A percentile compares a stretch with the other conserved stretches of the same genome.
Evolutionary conservation across 2,797 vertebrate genomes (phyloP).

Genomic region (Odontamblyopus rebecca): DNA sequence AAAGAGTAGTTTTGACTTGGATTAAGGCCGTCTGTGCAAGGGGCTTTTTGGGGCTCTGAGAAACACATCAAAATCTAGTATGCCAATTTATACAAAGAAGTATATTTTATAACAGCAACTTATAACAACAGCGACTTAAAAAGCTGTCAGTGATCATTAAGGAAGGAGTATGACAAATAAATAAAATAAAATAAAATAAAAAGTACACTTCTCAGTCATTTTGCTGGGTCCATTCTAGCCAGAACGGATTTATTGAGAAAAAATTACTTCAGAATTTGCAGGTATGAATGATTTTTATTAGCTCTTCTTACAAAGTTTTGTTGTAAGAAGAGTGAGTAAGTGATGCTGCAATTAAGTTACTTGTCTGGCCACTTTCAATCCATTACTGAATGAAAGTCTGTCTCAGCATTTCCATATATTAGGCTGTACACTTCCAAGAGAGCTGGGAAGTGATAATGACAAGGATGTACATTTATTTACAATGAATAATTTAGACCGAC

Average conservation of each 20-base stretch:
- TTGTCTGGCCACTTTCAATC: background rate
- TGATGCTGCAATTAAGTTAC: background rate
- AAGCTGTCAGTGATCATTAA: too few species aligned
- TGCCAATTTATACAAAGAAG: background rate
- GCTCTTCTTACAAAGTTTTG: background rate
- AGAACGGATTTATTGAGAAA: background rate
- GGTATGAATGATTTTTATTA: background rate
- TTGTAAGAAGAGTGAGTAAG: background rate
- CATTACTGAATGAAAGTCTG: background rate
- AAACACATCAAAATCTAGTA: background rate
- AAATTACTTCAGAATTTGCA: background rate
- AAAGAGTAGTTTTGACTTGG: background rate
- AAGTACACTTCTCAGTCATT: background rate
- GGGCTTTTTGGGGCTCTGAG: background rate
- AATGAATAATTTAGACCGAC: background rate
- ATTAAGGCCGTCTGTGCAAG: background rate
- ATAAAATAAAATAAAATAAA: too few species aligned
- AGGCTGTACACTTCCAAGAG: background rate
- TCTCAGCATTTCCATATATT: conserved; percentile 1
- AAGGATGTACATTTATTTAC: background rate
- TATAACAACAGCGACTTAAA: too few species aligned
- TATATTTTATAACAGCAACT: too few species aligned
- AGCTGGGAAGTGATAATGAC: background rate
- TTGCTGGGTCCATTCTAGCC: background rate
- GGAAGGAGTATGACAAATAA: too few species aligned